Evolutionary conservation across 2,797 vertebrate species (phyloP), one percentile per base, ranked within the genome.

Genomic region (Propithecus perrieri): DNA sequence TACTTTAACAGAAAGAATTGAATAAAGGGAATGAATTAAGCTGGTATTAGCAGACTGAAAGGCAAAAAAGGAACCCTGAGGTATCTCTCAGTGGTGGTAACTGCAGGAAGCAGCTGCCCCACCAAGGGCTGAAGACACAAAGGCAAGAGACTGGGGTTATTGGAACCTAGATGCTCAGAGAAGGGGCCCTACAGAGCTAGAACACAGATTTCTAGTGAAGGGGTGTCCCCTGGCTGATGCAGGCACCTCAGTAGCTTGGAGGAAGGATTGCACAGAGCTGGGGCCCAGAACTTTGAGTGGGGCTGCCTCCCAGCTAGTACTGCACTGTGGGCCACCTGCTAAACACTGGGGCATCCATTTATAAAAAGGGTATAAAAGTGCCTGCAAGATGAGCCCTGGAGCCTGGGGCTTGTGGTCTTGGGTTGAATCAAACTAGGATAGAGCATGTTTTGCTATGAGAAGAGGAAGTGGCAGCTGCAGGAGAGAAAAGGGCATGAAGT

Each of bases 1-100:
- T 97, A 94, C 93, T 96, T 96, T 96, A 89, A 91, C 93, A 89
- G 85, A 96, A 55, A 87, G 30, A 89, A 97, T 95, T 93, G 96
- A 96, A 93, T 91, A 76, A 93, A 95, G 75, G 95, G 12, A 67
- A 89, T 93, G 61, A 53, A 75, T 80, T 91, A 93, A 87, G 59
- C 13, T 55, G 13, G 12, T 83, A 48, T 85, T 85, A 78, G 67
- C 55, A 86, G 57, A 50, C 55, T 55, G 63, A 88, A 53, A 20
- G 22, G 28, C 3, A 14, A 61, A 65, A 69, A 43, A 72, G 6
- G 57, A 90, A 90, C 41, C 28, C 43, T 43, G 43, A 57, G 35
- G 7, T 87, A 46, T 80, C 41, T 80, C 38, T 86, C 48, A 93
- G 78, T 81, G 84, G 18, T 7, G 53, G 57, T 57, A 80, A 67